Percentiles rank a stretch among this genome's conserved stretches.
phyloP scores from a whole-genome alignment of 2,888 invertebrate species.

The Latrodectus hesperus region DNA sequence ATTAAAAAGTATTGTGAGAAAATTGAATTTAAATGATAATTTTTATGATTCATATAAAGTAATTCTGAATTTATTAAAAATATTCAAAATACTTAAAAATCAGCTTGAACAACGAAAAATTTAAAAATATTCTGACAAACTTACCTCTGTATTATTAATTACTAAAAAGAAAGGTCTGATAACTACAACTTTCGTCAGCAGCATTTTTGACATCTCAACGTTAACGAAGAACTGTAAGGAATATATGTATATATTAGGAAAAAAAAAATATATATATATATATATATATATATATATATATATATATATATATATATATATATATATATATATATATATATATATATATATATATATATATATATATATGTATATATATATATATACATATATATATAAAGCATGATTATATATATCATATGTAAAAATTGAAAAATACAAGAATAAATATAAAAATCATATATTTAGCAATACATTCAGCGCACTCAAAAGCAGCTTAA shows the following conservation, averaged over 20 bases:
- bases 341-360: too few species aligned
- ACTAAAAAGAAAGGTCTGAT: conserved; percentile 87
- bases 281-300: background rate
- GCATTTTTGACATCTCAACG: conserved; percentile 82
- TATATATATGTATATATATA: too few species aligned
- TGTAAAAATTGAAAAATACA: too few species aligned
- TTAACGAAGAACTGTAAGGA: conserved; percentile 80
- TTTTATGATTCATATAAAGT: too few species aligned
- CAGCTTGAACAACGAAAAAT: background rate
- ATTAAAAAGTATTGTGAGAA: background rate
- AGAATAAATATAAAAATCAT: too few species aligned
- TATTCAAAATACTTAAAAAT: background rate
- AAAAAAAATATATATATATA: background rate
- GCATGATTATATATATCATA: too few species aligned
- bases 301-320: background rate
- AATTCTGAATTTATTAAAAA: background rate
- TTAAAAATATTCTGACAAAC: background rate
- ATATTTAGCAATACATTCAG: too few species aligned
- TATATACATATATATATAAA: too few species aligned
- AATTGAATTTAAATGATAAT: background rate
- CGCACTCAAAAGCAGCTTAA: too few species aligned
- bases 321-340: background rate
- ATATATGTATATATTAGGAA: too few species aligned
- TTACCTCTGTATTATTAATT: conserved; percentile 81
- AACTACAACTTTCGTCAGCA: conserved; percentile 86